Base-by-base conservation (phyloP, 1,140 invertebrate species). In the Drosophila asahinai region DNA sequence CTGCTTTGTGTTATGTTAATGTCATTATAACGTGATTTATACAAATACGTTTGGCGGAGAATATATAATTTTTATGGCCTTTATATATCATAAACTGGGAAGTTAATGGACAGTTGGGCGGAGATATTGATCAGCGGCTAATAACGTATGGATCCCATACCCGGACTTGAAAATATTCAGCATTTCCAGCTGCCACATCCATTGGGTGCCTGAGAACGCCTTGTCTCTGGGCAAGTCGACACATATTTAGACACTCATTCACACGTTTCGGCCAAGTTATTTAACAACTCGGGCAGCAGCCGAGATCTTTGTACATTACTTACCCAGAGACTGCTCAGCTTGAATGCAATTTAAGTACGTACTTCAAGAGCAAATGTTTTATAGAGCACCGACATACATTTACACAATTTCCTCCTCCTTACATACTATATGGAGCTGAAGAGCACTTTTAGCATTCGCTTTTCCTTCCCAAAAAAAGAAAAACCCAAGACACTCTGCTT, bases 281-380 rank as follows among this genome's bases (percentile, higher is more conserved):
- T 87, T 89, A 87, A 89, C 80, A 83, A 89, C 83, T 83, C 80
- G 71, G 70, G 47, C 49, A 79, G 57, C 71, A 66, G 67, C 76
- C 59, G 62, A 68, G 80, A 87, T 87, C 83, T 79, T 63, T 79
- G 80, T 70, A 77, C 73, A 83, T 89, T 89, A 83, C 80, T 79
- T 77, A 65, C 61, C 33, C 55, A 52, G 48, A 36, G 54, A 72
- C 66, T 80, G 81, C 77, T 87, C 72, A 74, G 83, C 84, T 87
- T 87, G 80, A 89, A 87, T 89, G 83, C 83, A 87, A 89, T 87
- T 89, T 87, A 89, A 87, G 83, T 83, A 87, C 77, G 84, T 89
- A 89, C 83, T 87, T 83, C 72, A 89, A 66, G 80, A 81, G 83
- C 84, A 80, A 87, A 87, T 87, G 83, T 87, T 87, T 87, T 81